Evolutionary conservation across 2,888 invertebrate genomes (phyloP), one percentile per base, ranked within the genome.

Genomic region (Ditula angustiorana): DNA sequence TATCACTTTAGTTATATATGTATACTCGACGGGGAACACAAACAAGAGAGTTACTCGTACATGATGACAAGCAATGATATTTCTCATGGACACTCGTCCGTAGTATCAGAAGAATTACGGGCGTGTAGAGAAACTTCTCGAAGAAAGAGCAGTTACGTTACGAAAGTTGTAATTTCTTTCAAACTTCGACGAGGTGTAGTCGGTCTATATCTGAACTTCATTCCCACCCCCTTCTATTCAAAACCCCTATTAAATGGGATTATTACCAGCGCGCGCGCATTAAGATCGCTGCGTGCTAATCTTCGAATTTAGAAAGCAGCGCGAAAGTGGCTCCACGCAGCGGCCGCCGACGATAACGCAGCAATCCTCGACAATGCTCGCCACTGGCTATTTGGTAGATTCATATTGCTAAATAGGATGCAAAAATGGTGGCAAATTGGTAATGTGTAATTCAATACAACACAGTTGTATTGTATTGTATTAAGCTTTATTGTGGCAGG

Each of bases 291-390:
- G 79, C 70, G 67, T 81, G 76, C 76, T 85, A 86, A 88, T 88
- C 85, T 84, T 84, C 80, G 80, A 78, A 86, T 87, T 87, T 88
- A 88, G 89, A 88, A 88, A 88, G 87, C 80, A 72, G 74, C 75
- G 80, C 78, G 86, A 87, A 87, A 87, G 87, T 80, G 76, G 82
- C 72, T 77, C 67, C 64, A 64, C 64, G 59, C 58, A 64, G 64
- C 52, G 58, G 59, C 57, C 13, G 19, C 46, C 16, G 52, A 7
- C 53, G 62, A 59, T 62, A 62, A 58, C 61, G 61, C 53, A 66
- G 53, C 66, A 35, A 58, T 50, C 57, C 61, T 46, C 33, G 61
- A 59, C 57, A 63, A 52, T 63, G 57, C 63, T 58, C 50, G 64
- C 64, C 64, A 64, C 58, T 53, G 64, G 64, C 58, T 33, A 53